Percentiles rank a stretch among this genome's conserved stretches.
These are phyloP conservation scores for Phyllostomus discolor DNA, from an alignment of 2,113 vertebrate species.

Conservation along the genomic window DNA sequence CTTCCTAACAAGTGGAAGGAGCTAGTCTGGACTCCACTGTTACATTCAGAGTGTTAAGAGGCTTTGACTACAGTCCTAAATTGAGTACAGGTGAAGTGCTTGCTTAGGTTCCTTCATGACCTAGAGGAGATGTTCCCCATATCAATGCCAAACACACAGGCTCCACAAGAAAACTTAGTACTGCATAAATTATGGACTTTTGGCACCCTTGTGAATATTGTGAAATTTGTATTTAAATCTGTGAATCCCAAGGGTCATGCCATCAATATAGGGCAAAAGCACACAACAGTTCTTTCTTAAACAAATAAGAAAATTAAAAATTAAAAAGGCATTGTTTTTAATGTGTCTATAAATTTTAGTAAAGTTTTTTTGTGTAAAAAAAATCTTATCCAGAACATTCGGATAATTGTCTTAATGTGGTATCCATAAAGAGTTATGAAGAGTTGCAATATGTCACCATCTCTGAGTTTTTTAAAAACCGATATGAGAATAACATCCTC, in stretches of 20 bases:
- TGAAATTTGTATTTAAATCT: slow-evolving; percentile 20
- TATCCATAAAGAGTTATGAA: background rate
- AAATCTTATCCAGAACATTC: background rate
- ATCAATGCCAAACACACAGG: background rate
- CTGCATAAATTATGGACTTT: background rate
- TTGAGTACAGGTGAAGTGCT: background rate
- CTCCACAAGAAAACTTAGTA: background rate
- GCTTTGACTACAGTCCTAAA: background rate
- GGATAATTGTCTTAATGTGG: background rate
- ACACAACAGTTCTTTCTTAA: background rate
- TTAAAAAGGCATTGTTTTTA: background rate
- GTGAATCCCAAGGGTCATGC: background rate
- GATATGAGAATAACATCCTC: background rate
- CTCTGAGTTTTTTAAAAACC: slow-evolving; percentile 12
- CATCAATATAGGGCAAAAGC: background rate
- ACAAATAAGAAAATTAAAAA: background rate
- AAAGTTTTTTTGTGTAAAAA: background rate
- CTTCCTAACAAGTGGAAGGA: background rate
- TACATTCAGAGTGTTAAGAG: background rate
- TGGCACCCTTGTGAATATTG: background rate
- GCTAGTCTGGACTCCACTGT: background rate
- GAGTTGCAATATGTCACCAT: background rate
- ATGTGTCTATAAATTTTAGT: background rate
- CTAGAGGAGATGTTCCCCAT: background rate
- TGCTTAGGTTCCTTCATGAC: background rate